Evolutionary conservation across 2,797 vertebrate species (phyloP), one percentile per base, ranked within the genome.

Genomic region (Orientallactaga sibirica): DNA sequence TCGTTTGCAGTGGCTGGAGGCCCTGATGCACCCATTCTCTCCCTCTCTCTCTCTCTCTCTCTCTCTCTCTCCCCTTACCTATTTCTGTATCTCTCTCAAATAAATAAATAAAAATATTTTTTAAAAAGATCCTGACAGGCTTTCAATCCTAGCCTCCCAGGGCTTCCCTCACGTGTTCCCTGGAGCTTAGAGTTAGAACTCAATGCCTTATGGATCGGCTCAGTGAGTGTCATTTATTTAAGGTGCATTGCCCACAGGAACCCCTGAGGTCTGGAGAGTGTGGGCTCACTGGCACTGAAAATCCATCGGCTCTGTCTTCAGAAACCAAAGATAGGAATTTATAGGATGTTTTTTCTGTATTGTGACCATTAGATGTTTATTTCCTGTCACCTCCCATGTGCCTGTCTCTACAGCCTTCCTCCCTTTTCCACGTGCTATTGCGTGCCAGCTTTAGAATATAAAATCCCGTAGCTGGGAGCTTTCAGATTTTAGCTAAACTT

Each of bases 401-500:
- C 78, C 78, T 94, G 37, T 86, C 37, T 24, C 33, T 58, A 24
- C 22, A 92, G 29, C 11, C 19, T 73, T 92, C 76, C 68, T 27
- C 4, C 14, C 22, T 48, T 68, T 86, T n/a, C 67, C 48, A 67
- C 76, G 70, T 79, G 76, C 25, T 83, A 41, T 90, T 92, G 88
- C 66, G 86, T 7, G 68, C 88, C 37, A 89, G 55, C 55, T 83
- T 89, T 71, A 19, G 37, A 61, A 61, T 79, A 71, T 86, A 37
- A 82, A 95, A 83, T 92, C 25, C 18, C 79, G 41, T 86, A 79
- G 71, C 43, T 81, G 61, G 86, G 78, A 8, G 75, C 67, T 86
- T 20, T 61, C 29, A 14, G 61, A 86, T 82, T 68, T 75, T 58
- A 77, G 62, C 62, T 89, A 62, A 92, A 93, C 15, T 68, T 14